Percentiles rank a stretch among this genome's conserved stretches.
These are phyloP conservation scores for Callosobruchus maculatus DNA, from an alignment of 2,888 invertebrate genomes.

Conservation along the genomic window DNA sequence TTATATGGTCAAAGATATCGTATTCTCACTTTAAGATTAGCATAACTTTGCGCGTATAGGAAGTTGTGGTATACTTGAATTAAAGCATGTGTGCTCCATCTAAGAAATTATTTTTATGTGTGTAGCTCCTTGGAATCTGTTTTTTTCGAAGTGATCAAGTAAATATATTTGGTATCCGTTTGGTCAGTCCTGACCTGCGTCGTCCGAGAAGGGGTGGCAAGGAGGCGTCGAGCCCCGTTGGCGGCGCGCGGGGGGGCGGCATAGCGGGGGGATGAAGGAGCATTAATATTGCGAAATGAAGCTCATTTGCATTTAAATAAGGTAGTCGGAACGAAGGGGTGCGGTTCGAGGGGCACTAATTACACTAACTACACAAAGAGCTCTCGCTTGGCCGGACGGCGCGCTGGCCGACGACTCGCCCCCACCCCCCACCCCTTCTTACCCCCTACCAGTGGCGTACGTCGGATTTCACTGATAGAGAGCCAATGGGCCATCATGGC, in stretches of 20 bases:
- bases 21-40: too few relatives aligned
- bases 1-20: too few relatives aligned
- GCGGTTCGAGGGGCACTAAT: slow-evolving; percentile 47
- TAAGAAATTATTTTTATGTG: too few relatives aligned
- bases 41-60: too few relatives aligned
- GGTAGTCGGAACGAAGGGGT: slow-evolving; percentile 50
- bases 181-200: not conserved
- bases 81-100: too few relatives aligned
- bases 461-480: not conserved
- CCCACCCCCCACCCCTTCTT: slow-evolving; percentile 14
- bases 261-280: slow-evolving; percentile 10
- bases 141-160: too few relatives aligned
- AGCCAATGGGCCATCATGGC: too few relatives aligned
- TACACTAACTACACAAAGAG: slow-evolving; percentile 54
- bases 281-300: slow-evolving; percentile 87
- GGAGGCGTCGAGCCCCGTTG: not conserved
- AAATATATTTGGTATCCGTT: too few relatives aligned
- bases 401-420: slow-evolving; percentile 37
- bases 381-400: slow-evolving; percentile 51
- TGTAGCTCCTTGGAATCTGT: too few relatives aligned
- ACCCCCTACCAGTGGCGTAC: not conserved
- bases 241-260: slow-evolving; percentile 1
- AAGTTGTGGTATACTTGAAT: too few relatives aligned
- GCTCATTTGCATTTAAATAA: slow-evolving; percentile 90
- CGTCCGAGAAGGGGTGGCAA: not conserved